Base-by-base conservation (phyloP, 1,140 invertebrate species). In the Lucilia cuprina region DNA sequence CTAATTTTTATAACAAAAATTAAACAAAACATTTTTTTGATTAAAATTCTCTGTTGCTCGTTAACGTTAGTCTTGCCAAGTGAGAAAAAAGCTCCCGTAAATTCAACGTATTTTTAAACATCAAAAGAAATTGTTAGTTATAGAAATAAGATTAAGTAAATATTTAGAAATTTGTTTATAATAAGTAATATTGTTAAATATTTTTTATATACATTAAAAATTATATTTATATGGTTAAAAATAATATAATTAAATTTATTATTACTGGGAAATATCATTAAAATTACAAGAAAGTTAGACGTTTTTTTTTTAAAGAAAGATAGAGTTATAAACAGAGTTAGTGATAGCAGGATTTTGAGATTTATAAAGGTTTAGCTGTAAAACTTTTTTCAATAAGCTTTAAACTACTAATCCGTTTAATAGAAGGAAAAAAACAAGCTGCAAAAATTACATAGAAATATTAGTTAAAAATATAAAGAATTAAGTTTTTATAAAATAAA, bases 11-110 rank as follows among this genome's bases (percentile, higher is more conserved):
- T 25, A 19, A 47, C 2, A 78, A 50, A 49, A 25, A 35, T 65
- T 7, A 21, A 75, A 78, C 9, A 80, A 17, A 65, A n/a, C 50
- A n/a, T 82, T 41, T 30, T 30, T 30, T 30, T 30, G 25, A 41
- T 2, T 41, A 41, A 41, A 10, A 84, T 50, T 85, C 85, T 85
- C 85, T 78, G 82, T 85, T 84, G 85, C 78, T 85, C 85, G 85
- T 84, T 85, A 85, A 80, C 85, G 85, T 85, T 85, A 85, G 82
- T 77, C 84, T 77, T 83, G 85, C 84, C 85, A 85, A 70, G 65
- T 70, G 19, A 21, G 19, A 21, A 70, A 30, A 80, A 84, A 84
- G 50, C 65, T 60, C 82, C 85, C 84, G 82, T 80, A 82, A 9
- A 5, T 75, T 75, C 19, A 21, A 19, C 74, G 25, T 77, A 2